Conservation (phyloP, 2,113 vertebrate genomes). For the Tenebrosternarchus preto region DNA sequence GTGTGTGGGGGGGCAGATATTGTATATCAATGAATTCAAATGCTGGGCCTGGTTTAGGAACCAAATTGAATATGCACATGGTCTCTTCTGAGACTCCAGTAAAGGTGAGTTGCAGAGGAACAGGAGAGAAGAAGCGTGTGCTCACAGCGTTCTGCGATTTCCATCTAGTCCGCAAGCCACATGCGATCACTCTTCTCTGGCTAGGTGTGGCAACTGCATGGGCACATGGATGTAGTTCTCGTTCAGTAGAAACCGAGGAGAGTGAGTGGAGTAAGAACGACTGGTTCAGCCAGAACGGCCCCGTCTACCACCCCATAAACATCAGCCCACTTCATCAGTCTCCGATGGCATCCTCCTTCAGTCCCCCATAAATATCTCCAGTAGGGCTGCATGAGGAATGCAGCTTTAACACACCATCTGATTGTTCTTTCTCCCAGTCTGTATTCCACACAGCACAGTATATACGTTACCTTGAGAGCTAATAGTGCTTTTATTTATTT, state of each 20-base stretch:
- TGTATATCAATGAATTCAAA: background rate
- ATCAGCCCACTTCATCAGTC: constrained; percentile 45
- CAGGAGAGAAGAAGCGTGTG: background rate
- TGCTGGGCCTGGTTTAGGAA: background rate
- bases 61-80: background rate
- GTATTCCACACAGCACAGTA: constrained; percentile 26
- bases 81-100: background rate
- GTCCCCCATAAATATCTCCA: constrained; percentile 51
- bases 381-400: constrained; percentile 37
- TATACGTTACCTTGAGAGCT: constrained; percentile 55
- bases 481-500: constrained; percentile 48
- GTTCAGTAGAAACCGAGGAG: constrained; percentile 15
- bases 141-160: constrained; percentile 29
- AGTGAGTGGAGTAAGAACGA: constrained; percentile 21
- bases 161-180: constrained; percentile 18
- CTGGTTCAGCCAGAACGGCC: constrained; percentile 33
- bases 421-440: constrained; percentile 38
- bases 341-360: constrained; percentile 35
- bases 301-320: constrained; percentile 26
- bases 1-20: too few species aligned
- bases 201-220: constrained; percentile 13
- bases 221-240: background rate
- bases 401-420: constrained; percentile 31
- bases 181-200: constrained; percentile 31
- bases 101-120: background rate